Conservation (phyloP, 2,888 invertebrate genomes). For the Caenorhabditis becei region DNA sequence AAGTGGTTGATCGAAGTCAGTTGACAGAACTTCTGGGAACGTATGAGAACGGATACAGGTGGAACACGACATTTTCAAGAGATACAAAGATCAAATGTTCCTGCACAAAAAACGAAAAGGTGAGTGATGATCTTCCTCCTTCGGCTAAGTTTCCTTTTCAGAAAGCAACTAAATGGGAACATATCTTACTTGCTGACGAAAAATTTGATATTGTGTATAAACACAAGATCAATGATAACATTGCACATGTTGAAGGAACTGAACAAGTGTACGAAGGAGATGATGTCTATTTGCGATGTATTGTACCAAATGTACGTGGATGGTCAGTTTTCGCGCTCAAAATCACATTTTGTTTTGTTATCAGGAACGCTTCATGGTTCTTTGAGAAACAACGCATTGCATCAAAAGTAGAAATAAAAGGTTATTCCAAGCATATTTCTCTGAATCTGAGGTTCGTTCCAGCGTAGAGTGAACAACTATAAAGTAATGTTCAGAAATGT, state of each 20-base stretch:
- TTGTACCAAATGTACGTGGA: background rate
- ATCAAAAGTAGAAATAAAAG: background rate
- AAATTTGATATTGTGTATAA: background rate
- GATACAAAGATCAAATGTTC: slow-evolving; percentile 55
- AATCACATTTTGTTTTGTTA: background rate
- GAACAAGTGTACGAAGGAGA: background rate
- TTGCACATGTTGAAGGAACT: background rate
- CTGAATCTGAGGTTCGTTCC: slow-evolving; percentile 12
- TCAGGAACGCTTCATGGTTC: background rate
- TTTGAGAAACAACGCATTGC: background rate
- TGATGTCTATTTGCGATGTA: background rate
- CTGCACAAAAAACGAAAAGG: slow-evolving; percentile 1
- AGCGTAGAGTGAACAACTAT: too few relatives aligned
- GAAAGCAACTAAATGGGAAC: too few relatives aligned
- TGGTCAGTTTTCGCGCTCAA: background rate
- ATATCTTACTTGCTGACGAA: background rate
- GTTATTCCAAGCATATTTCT: slow-evolving; percentile 2
- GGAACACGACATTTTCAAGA: slow-evolving; percentile 37
- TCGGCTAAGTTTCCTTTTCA: too few relatives aligned
- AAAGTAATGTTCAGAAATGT: slow-evolving; percentile 40
- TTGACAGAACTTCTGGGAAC: slow-evolving; percentile 38
- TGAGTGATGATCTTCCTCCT: background rate
- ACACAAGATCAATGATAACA: background rate
- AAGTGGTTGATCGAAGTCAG: slow-evolving; percentile 1
- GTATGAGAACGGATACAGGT: slow-evolving; percentile 50